Evolutionary conservation across 2,888 invertebrate species (phyloP), one percentile per base, ranked within the genome.

Genomic region (Pollenia labialis): DNA sequence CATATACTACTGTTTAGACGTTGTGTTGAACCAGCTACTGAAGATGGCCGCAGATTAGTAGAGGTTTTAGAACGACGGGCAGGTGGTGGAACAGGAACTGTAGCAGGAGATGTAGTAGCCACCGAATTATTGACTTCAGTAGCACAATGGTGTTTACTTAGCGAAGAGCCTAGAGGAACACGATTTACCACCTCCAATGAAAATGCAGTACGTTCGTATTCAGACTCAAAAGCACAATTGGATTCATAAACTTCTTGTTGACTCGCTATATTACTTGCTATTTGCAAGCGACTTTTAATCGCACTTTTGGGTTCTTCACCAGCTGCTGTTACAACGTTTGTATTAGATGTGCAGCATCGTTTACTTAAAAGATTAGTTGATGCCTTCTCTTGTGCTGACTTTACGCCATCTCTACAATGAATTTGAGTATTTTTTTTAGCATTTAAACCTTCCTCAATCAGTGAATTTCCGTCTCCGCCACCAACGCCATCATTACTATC

Each of bases 271-370:
- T 90, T 93, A 14, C 93, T 79, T 52, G 81, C 23, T 52, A 97
- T 97, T 8, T 97, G 95, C 58, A 97, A 93, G 0, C 97, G 94
- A 0, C 96, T 97, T 54, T 60, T 12, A 90, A 97, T 94, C 0
- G 96, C 96, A 9, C 96, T 95, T 0, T 96, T 88, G 93, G 94
- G 62, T 87, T 89, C 54, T 88, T 90, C 85, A 0, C 60, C 68
- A 11, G 9, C 60, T 10, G 32, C 44, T 46, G 60, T 23, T 46
- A 40, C 44, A 50, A 74, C 68, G 14, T 85, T 81, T 64, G 23
- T 16, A 50, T 71, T 68, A 8, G 72, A 68, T 6, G 60, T 68
- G 75, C 79, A 72, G 50, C 72, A 76, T n/a, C 76, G 58, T 66
- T 81, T 87, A 60, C 32, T 81, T 46, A 66, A 18, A 32, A 66